These are phyloP conservation scores for Hipparchia semele DNA, from an alignment of 2,888 invertebrate genomes.

Conservation along the genomic window DNA sequence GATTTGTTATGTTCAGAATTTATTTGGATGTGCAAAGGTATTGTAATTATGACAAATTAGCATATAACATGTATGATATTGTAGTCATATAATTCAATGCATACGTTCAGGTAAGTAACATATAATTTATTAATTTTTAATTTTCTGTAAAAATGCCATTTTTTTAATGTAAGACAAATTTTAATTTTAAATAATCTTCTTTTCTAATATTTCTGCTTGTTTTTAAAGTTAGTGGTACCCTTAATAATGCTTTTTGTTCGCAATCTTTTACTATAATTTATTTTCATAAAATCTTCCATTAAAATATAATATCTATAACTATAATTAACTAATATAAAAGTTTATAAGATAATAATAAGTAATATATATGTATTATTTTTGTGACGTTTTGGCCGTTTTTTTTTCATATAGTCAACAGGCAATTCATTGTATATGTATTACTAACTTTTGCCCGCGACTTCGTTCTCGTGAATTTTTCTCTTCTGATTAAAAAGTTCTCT, in stretches of 20 bases:
- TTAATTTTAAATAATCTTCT: no score
- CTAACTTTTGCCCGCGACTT: not conserved
- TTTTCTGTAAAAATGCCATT: not conserved
- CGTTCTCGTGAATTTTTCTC: no score
- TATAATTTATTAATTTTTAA: not conserved
- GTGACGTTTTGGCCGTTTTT: slow-evolving; percentile 10
- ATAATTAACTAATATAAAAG: not conserved
- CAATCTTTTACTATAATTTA: no score
- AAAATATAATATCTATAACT: not conserved
- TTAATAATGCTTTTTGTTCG: no score
- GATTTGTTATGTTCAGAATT: not conserved
- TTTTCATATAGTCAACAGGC: not conserved
- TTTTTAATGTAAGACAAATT: not conserved
- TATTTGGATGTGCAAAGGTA: not conserved
- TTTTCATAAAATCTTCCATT: no score
- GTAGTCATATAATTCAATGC: not conserved
- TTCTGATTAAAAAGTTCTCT: no score
- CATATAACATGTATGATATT: not conserved
- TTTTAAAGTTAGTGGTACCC: no score
- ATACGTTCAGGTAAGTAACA: not conserved
- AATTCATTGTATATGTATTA: not conserved
- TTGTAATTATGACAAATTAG: not conserved
- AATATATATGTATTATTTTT: not conserved
- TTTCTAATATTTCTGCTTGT: no score
- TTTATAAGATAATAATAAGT: not conserved